phyloP scores from a whole-genome alignment of 2,888 invertebrate genomes.

The Lamellibrachia satsuma region DNA sequence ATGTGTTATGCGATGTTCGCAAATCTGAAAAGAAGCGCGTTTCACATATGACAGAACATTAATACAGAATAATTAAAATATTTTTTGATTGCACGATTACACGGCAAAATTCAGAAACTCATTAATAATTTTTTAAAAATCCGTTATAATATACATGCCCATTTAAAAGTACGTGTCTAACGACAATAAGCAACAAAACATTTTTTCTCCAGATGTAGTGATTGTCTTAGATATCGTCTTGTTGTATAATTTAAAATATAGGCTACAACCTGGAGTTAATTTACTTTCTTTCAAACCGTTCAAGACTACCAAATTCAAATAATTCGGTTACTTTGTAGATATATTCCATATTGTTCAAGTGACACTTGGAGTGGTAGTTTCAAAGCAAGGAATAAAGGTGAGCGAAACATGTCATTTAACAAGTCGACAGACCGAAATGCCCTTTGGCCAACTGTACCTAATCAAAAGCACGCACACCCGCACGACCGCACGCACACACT shows the following conservation, averaged over 20 bases:
- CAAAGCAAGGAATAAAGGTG: constrained; percentile 67
- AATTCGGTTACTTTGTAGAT: constrained; percentile 64
- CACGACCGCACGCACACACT: not conserved
- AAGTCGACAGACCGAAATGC: not conserved
- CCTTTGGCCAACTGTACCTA: not conserved
- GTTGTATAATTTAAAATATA: not conserved
- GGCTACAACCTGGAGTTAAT: not conserved
- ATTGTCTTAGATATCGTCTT: not conserved
- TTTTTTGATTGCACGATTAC: too few species aligned
- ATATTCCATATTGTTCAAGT: constrained; percentile 92
- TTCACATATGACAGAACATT: too few species aligned
- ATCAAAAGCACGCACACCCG: not conserved
- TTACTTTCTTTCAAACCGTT: not conserved
- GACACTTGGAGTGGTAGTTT: constrained; percentile 92
- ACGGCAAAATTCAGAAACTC: too few species aligned
- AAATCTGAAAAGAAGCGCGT: too few species aligned
- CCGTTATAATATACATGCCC: too few species aligned
- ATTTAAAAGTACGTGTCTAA: too few species aligned
- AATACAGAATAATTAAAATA: not conserved
- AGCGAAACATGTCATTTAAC: not conserved
- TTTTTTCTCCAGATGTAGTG: too few species aligned
- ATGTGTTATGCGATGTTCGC: too few species aligned
- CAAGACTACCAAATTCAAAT: not conserved
- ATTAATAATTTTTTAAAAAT: too few species aligned
- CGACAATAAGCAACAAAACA: too few species aligned